Conservation (phyloP, 2,797 vertebrate species). For the Helicolenus hilgendorfi region DNA sequence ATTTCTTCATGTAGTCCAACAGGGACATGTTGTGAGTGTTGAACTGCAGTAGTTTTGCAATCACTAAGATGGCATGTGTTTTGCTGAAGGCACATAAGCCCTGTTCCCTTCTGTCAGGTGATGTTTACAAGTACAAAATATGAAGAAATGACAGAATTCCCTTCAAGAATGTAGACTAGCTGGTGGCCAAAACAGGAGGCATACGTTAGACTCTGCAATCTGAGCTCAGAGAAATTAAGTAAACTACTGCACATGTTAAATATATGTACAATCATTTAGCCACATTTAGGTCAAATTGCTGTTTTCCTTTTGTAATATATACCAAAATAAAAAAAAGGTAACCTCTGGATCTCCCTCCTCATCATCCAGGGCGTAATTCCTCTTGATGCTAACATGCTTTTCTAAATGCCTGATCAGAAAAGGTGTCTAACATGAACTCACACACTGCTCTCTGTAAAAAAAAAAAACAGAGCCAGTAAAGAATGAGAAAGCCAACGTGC, state of each 20-base stretch:
- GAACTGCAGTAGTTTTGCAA: not conserved
- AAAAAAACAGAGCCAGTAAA: not conserved
- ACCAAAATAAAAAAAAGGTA: not conserved
- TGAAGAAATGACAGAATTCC: not conserved
- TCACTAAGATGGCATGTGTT: constrained; percentile 35
- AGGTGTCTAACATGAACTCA: not conserved
- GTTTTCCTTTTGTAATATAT: not conserved
- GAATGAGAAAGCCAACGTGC: not conserved
- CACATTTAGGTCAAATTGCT: not conserved
- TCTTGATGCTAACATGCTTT: not conserved
- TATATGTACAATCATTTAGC: not conserved
- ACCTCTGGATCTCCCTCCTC: not conserved
- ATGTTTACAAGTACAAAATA: constrained; percentile 44
- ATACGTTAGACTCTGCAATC: not conserved
- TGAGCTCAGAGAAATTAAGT: not conserved
- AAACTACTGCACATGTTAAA: not conserved
- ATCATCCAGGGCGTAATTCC: too few relatives aligned
- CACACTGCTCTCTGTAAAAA: not conserved
- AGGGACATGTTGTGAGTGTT: not conserved
- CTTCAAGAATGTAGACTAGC: constrained; percentile 8
- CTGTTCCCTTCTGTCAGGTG: constrained; percentile 38
- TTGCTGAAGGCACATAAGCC: constrained; percentile 5
- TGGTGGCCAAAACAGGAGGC: not conserved
- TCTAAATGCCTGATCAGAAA: not conserved
- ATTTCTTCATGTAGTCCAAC: not conserved